Base-by-base conservation (phyloP, 2,888 invertebrate species). In the Pyrochroa serraticornis region DNA sequence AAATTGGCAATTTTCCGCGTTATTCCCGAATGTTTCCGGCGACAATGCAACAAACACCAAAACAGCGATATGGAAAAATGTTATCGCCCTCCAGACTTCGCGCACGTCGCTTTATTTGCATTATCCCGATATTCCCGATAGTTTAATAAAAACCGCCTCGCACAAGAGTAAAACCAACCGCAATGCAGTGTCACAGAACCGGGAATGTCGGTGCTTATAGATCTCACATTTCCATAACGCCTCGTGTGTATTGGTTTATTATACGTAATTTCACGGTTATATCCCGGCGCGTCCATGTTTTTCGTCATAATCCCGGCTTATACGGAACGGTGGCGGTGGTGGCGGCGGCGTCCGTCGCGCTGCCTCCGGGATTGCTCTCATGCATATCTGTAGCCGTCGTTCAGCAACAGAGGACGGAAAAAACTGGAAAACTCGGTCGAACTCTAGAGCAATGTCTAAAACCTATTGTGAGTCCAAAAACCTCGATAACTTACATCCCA, bases 221-320 rank as follows among this genome's bases (percentile, higher is more conserved):
- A 72, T 73, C 72, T 73, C 70, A 61, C 71, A 73, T 75, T 74
- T 73, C 70, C 72, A 73, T 71, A 72, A 68, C 67, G 64, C 66
- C 70, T 65, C 69, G 58, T 65, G 67, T 64, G 66, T 71, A 70
- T 70, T 67, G 69, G 70, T 71, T 74, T 72, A 72, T 72, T 72
- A 69, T 72, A 67, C 65, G 69, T 72, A 73, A 73, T 73, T 72
- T 71, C 69, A 56, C 56, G 56, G 56, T 56, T 56, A 56, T 45
- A 50, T 56, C 56, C 56, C 45, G 22, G n/a, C 38, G 49, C 63
- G 56, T 53, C 58, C 52, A 57, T 50, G 53, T 60, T 58, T 61
- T 58, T 56, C 61, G 57, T 60, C 63, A 54, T 57, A 56, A 63
- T 60, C 59, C 60, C 54, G 54, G 57, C 54, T 59, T 59, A 61